Base-by-base conservation (phyloP, 2,113 vertebrate species). In the Cebus imitator region DNA sequence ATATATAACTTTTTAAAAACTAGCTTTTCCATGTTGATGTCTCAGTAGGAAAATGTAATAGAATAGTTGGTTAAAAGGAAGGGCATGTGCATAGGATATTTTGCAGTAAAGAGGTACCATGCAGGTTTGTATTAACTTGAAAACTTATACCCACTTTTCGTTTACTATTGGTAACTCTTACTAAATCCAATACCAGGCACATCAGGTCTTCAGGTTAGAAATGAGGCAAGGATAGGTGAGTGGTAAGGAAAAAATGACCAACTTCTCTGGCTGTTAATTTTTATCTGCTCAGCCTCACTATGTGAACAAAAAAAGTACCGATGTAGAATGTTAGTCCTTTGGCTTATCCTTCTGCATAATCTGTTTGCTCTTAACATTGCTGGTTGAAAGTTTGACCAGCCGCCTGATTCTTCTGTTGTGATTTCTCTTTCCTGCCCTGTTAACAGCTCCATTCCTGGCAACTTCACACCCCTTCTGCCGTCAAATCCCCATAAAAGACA, bases 31-130 rank as follows among this genome's bases (percentile, higher is more conserved):
- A 52, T n/a, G 48, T 17, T 16, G 8, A 50, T 81, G 37, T 72
- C 20, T 97, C 52, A 50, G 9, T 73, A 93, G 35, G 48, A 89
- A 97, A 88, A 75, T 87, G 48, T 17, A 73, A 27, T 45, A 73
- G 50, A 96, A 82, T 30, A 81, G 66, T 68, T 95, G 68, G 23
- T 55, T 95, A 50, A 80, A 94, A 97, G 79, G 37, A 93, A 86
- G 17, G 1, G 0, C 32, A 52, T 20, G 14, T 68, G 66, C 8
- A 32, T 8, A 6, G 8, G 27, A 6, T 13, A 50, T 78, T 96
- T 90, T 96, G 43, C 10, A 64, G 9, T 85, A 52, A 93, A 92
- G 86, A 70, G 37, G 10, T 85, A 78, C 11, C 68, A 30, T 70
- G 17, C 76, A n/a, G 32, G 2, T 93, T 97, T 55, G 8, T 2